A percentile compares a stretch with the other conserved stretches of the same genome.
These are phyloP conservation scores for Gryllus bimaculatus DNA, from an alignment of 1,140 invertebrate species.

Conservation along the genomic window DNA sequence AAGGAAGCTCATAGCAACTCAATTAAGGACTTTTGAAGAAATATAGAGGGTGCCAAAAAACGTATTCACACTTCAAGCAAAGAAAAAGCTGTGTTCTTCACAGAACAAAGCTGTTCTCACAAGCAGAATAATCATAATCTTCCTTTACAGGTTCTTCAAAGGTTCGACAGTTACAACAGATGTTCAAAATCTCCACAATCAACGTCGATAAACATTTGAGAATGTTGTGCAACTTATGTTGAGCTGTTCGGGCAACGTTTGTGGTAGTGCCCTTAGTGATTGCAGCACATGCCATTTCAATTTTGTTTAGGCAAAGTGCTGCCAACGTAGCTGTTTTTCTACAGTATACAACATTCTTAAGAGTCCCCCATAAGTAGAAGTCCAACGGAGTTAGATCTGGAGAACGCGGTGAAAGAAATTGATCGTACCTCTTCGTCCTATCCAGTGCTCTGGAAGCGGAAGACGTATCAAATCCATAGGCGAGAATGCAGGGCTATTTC, in stretches of 20 bases:
- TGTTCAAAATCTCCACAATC: background rate
- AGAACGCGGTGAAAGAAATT: too few species aligned
- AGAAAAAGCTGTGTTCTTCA: background rate
- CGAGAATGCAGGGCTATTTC: background rate
- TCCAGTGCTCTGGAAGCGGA: too few species aligned
- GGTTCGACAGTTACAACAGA: too few species aligned
- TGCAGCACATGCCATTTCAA: background rate
- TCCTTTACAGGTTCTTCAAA: background rate
- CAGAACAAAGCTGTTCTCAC: too few species aligned
- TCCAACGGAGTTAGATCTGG: too few species aligned
- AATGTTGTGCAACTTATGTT: background rate
- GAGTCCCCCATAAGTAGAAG: too few species aligned
- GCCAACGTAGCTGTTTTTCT: background rate
- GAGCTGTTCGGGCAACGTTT: background rate
- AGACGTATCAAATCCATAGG: background rate
- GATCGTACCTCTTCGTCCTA: too few species aligned
- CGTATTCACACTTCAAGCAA: background rate
- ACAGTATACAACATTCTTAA: background rate
- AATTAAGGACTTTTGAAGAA: too few species aligned
- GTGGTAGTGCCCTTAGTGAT: background rate
- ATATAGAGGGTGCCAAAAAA: background rate
- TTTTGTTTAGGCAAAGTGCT: background rate
- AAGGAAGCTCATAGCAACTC: too few species aligned
- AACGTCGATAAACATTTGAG: background rate
- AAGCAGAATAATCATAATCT: too few species aligned